Evolutionary conservation across 1,140 invertebrate species (phyloP).

Genomic region (Lepidurus couesii): DNA sequence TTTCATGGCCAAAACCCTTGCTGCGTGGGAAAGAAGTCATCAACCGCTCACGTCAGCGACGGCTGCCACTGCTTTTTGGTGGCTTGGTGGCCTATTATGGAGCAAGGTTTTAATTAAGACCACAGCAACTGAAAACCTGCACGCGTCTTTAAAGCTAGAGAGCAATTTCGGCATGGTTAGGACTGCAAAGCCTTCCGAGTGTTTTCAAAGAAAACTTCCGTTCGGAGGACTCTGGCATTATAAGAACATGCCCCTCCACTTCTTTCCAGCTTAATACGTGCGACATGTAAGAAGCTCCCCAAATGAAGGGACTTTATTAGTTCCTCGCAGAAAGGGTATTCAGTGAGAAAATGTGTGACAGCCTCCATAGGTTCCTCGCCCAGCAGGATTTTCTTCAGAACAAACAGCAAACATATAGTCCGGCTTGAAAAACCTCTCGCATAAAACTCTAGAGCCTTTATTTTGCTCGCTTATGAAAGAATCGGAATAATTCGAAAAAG

Average conservation of each 20-base stretch:
- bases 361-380: too few species aligned
- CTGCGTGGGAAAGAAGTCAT: neutral
- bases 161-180: neutral
- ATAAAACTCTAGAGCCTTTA: too few species aligned
- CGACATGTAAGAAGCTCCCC: too few species aligned
- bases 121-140: neutral
- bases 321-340: too few species aligned
- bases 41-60: neutral
- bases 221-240: neutral
- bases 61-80: neutral
- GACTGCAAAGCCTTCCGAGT: neutral
- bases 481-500: too few species aligned
- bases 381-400: too few species aligned
- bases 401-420: too few species aligned
- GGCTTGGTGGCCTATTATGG: slow-evolving; percentile 1
- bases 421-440: too few species aligned
- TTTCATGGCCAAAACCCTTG: neutral
- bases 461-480: too few species aligned
- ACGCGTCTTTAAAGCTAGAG: neutral
- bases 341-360: too few species aligned
- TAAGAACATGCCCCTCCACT: neutral
- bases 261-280: too few species aligned
- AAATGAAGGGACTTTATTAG: too few species aligned
- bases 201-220: neutral
- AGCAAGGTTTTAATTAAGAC: neutral